phyloP scores from a whole-genome alignment of 2,113 vertebrate species.

The Ptilorrhoa leucosticta region DNA sequence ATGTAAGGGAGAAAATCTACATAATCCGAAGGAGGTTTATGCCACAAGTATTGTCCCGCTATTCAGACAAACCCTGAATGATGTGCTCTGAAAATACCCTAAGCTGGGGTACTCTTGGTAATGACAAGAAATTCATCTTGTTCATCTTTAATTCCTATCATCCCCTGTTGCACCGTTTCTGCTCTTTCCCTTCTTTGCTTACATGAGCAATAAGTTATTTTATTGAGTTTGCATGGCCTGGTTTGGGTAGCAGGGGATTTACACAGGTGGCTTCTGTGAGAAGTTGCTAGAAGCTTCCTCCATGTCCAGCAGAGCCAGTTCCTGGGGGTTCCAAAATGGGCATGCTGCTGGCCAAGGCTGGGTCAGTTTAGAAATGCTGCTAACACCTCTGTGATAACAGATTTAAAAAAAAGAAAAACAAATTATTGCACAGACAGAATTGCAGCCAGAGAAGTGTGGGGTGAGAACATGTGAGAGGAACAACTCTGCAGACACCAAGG shows the following conservation, averaged over 20 bases:
- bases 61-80: not conserved
- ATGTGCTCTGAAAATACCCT: not conserved
- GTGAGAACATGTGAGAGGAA: not conserved
- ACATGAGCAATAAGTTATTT: not conserved
- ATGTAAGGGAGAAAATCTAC: not conserved
- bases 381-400: not conserved
- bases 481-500: not conserved
- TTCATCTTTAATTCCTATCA: not conserved
- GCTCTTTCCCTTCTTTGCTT: not conserved
- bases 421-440: accelerated
- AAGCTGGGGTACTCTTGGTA: accelerated
- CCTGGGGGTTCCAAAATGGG: not conserved
- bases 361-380: not conserved
- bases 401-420: not conserved
- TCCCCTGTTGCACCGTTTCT: not conserved
- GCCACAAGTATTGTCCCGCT: not conserved
- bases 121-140: not conserved
- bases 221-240: accelerated
- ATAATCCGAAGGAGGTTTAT: not conserved
- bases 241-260: not conserved
- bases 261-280: not conserved
- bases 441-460: accelerated
- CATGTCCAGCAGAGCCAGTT: accelerated
- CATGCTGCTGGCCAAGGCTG: not conserved
- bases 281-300: not conserved